Evolutionary conservation across 2,113 vertebrate species (phyloP), one percentile per base, ranked within the genome.

Genomic region (Chaetodon auriga): DNA sequence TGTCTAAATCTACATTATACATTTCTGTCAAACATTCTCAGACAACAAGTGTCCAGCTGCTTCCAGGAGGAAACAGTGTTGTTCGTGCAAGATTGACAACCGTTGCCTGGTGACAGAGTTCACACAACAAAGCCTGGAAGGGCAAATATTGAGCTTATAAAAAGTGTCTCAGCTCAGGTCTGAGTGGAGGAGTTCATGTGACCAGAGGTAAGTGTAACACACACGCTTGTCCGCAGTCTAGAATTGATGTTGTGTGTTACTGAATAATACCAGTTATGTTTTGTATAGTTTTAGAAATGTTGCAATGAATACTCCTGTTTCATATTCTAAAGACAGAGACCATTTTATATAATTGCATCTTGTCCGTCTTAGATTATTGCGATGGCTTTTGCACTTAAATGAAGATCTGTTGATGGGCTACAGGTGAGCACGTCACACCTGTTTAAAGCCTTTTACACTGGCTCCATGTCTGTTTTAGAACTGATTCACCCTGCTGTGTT

Each of bases 151-250:
- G 14, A 19, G 6, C 3, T 15, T 73, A 68, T 79, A 79, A 78
- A 62, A 68, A 6, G 11, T 4, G 15, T 7, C 25, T 16, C 3
- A 46, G 21, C 3, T 51, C 43, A 15, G 63, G 25, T 55, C 25
- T 38, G 9, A 12, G 25, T n/a, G 53, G 57, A 75, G 49, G 62
- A 51, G 49, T 64, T 62, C 60, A 43, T 14, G 30, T 75, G 49
- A 68, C 0, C 54, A 60, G 46, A 2, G 10, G 68, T 73, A 12
- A 48, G 72, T 4, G 21, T 49, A 19, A 38, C 21, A 48, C 3
- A 51, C 65, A 35, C 45, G 30, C 11, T 0, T 3, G 1, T 2
- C 14, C 23, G 25, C 11, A n/a, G 51, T 23, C 21, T 5, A 57
- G 12, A 58, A 7, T 7, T 2, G 5, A 57, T 57, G 11, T 14